Conservation (phyloP, 2,888 invertebrate species). For the Zaprionus bogoriensis region DNA sequence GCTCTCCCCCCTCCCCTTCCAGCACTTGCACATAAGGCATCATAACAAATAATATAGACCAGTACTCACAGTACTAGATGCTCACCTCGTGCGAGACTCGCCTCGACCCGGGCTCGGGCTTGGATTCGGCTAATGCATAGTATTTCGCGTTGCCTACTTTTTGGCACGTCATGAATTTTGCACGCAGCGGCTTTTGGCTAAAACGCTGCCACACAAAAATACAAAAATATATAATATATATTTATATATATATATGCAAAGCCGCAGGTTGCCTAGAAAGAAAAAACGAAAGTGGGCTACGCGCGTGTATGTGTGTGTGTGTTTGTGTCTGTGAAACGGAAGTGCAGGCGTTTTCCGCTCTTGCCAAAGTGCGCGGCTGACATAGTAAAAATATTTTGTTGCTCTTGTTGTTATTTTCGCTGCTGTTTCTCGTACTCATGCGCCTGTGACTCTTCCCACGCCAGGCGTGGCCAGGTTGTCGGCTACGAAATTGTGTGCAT, state of each 20-base stretch:
- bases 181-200: conserved; percentile 39
- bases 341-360: conserved; percentile 76
- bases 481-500: conserved; percentile 70
- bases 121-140: conserved; percentile 62
- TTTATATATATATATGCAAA: conserved; percentile 10
- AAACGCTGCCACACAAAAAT: conserved; percentile 18
- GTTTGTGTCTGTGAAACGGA: conserved; percentile 57
- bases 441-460: background rate
- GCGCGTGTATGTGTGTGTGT: too few relatives aligned
- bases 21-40: conserved; percentile 39
- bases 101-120: background rate
- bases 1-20: background rate
- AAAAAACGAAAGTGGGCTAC: conserved; percentile 3
- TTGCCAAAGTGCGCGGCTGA: conserved; percentile 61
- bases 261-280: background rate
- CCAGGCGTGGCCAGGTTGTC: conserved; percentile 51
- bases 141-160: conserved; percentile 63
- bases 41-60: conserved; percentile 48
- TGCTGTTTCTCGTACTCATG: conserved; percentile 8
- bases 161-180: conserved; percentile 71
- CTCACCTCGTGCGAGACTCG: conserved; percentile 17
- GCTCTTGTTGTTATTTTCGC: conserved; percentile 21
- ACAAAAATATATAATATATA: background rate
- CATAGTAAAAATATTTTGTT: conserved; percentile 49
- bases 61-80: conserved; percentile 19